phyloP scores from a whole-genome alignment of 2,888 invertebrate species.

The Chymomyza amoena region DNA sequence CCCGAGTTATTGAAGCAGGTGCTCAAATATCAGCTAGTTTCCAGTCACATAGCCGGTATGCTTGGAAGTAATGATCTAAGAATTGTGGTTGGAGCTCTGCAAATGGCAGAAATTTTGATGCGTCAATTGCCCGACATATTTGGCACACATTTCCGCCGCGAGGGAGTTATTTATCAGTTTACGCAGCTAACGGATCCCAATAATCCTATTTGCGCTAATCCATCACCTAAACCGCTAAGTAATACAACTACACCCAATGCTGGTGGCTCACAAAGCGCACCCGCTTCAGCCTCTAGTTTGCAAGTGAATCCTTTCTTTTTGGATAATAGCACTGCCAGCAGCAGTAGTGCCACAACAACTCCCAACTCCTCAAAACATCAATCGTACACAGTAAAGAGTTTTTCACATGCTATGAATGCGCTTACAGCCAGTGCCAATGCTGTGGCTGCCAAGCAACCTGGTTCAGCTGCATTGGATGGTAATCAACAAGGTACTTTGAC shows the following conservation, averaged over 20 bases:
- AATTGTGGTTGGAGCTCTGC: constrained; percentile 97
- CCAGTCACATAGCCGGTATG: constrained; percentile 99
- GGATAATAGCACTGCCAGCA: constrained; percentile 54
- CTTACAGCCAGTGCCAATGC: constrained; percentile 67
- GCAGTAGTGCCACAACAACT: constrained; percentile 63
- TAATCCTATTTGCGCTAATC: constrained; percentile 81
- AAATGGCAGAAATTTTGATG: constrained; percentile 98
- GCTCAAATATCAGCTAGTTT: constrained; percentile 87
- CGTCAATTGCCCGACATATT: constrained; percentile 97
- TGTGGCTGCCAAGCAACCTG: constrained; percentile 40
- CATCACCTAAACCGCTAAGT: constrained; percentile 80
- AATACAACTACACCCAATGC: constrained; percentile 63
- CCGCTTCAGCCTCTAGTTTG: constrained; percentile 74
- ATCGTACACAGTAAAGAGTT: constrained; percentile 76
- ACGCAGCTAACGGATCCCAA: constrained; percentile 86
- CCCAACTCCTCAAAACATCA: constrained; percentile 75
- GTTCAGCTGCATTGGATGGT: constrained; percentile 18
- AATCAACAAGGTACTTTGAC: constrained; percentile 33
- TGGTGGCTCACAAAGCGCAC: constrained; percentile 74
- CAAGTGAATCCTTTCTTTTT: constrained; percentile 76
- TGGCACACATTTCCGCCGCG: constrained; percentile 95
- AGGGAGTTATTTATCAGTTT: constrained; percentile 97
- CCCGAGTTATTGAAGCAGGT: constrained; percentile 90
- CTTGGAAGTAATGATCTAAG: constrained; percentile 97
- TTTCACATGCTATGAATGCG: constrained; percentile 75